Base-by-base conservation (phyloP, 35 echinoderm and acorn worm species). In the Lytechinus pictus region DNA sequence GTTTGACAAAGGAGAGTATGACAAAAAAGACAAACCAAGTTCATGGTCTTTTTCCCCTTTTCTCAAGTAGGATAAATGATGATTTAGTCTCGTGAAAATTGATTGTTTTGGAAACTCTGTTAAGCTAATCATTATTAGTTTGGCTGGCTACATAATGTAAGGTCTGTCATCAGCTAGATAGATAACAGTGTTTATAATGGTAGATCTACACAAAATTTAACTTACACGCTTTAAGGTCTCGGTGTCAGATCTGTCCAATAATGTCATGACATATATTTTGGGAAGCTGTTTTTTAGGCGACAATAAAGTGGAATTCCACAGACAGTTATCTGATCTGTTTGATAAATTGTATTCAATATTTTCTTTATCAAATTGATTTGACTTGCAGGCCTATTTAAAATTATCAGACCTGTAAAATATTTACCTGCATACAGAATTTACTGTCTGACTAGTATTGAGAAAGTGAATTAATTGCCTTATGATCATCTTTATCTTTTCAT, bases 11-110 rank as follows among this genome's bases (percentile, higher is more conserved):
- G 88, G 52, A 90, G 88, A 90, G 88, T 4, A 90, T 52, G 52
- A 10, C 10, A 52, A 9, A 89, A 21, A 89, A 90, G 33, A 44
- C 33, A 54, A 44, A 90, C 88, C 88, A 54, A 79, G 66, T 79
- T 79, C 66, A 79, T 79, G 66, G 2, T 11, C 11, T 8, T 71
- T 71, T 54, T 90, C 27, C 52, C 8, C 9, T 90, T 44, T 90
- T 13, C 52, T 90, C 88, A 13, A 90, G 28, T 44, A 90, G 88
- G 52, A 90, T 90, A 90, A 90, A 90, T 90, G 88, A 90, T 90
- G 88, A 27, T 79, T 79, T 79, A 79, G 66, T 79, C 66, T 79
- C 66, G 19, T 24, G 66, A 79, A 79, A 79, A 79, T 79, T 16
- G 14, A 79, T 79, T 79, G 66, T 79, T n/a, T 44, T 79, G 21